Conservation (phyloP, 2,797 vertebrate species). For the Galagoides demidoff region DNA sequence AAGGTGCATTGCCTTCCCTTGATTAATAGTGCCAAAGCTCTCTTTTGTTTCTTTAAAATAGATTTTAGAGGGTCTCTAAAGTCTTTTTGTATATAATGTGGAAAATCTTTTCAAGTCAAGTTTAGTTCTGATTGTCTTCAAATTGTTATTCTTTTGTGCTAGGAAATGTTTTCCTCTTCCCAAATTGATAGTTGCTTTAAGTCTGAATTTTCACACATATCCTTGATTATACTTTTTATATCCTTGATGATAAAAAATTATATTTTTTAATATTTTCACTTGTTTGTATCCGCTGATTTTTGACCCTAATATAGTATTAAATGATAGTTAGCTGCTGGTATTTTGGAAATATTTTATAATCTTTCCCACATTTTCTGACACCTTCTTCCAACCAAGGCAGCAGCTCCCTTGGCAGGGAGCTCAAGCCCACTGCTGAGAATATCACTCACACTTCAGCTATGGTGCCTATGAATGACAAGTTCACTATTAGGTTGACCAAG, state of each 20-base stretch:
- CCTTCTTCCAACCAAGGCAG: background rate
- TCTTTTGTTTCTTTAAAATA: constrained; percentile 45
- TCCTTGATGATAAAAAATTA: too few species aligned
- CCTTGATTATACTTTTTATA: background rate
- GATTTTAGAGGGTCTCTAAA: background rate
- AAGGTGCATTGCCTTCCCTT: background rate
- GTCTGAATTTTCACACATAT: background rate
- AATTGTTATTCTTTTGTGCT: constrained; percentile 40
- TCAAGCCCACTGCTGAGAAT: background rate
- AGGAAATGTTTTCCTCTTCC: background rate
- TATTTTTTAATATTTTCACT: background rate
- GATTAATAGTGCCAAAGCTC: background rate
- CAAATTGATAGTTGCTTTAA: background rate
- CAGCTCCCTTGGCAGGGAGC: background rate
- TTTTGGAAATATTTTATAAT: constrained; percentile 18
- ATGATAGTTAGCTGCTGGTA: background rate
- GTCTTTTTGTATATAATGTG: background rate
- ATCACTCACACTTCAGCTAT: background rate
- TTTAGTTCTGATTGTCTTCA: background rate
- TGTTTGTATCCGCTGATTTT: background rate
- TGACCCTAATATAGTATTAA: background rate
- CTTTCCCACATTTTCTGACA: background rate
- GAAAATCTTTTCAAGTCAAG: constrained; percentile 25
- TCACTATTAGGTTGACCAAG: constrained; percentile 27
- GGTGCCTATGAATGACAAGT: background rate